phyloP scores from a whole-genome alignment of 2,888 invertebrate genomes.

The Calameuta pallipes region DNA sequence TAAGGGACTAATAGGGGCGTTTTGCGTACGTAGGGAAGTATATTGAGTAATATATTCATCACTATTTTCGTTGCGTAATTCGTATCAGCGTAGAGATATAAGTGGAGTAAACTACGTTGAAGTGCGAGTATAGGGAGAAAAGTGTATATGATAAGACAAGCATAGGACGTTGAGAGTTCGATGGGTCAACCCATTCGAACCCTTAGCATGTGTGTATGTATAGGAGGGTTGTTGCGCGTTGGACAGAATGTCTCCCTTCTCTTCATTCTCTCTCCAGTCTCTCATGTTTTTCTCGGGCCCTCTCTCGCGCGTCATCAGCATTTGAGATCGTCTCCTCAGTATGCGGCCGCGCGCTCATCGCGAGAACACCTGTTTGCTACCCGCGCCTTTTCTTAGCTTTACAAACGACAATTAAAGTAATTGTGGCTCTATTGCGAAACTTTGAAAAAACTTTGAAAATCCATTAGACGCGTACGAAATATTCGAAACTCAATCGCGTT shows the following conservation, averaged over 20 bases:
- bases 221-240: conserved; percentile 29
- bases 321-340: conserved; percentile 38
- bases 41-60: background rate
- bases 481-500: background rate
- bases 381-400: background rate
- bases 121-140: background rate
- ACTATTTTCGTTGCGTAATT: background rate
- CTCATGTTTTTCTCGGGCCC: conserved; percentile 6
- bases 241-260: conserved; percentile 18
- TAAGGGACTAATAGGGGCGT: background rate
- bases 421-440: background rate
- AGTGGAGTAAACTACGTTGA: background rate
- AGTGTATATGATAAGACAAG: background rate
- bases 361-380: conserved; percentile 51
- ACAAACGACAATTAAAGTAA: background rate
- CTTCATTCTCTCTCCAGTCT: conserved; percentile 2
- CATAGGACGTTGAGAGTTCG: background rate
- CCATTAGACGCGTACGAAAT: background rate
- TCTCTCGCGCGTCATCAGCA: conserved; percentile 12
- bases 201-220: background rate
- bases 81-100: too few relatives aligned
- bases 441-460: background rate
- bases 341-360: conserved; percentile 50
- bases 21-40: background rate
- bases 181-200: background rate